These are phyloP conservation scores for Drosophila kepulauana DNA, from an alignment of 1,140 invertebrate species.

Conservation along the genomic window DNA sequence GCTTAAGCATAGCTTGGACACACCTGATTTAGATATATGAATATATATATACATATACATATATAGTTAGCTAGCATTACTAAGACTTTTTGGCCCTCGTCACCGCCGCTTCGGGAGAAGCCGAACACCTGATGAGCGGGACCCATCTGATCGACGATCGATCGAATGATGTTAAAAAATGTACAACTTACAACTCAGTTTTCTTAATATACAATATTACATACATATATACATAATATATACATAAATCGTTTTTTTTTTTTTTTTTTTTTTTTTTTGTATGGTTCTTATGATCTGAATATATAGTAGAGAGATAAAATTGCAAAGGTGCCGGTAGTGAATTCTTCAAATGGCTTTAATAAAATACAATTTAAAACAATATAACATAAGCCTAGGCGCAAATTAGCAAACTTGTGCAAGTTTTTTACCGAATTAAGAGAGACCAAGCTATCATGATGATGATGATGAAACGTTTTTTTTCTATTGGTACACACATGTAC, in stretches of 20 bases:
- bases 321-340: constrained; percentile 72
- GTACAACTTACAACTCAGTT: constrained; percentile 12
- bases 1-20: too few relatives aligned
- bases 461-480: constrained; percentile 46
- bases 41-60: constrained; percentile 2
- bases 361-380: constrained; percentile 68
- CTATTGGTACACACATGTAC: constrained; percentile 5
- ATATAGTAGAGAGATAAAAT: constrained; percentile 21
- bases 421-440: constrained; percentile 13
- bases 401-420: constrained; percentile 36
- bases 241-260: neutral
- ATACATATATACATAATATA: too few relatives aligned
- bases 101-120: neutral
- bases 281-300: neutral
- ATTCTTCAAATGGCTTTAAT: constrained; percentile 83
- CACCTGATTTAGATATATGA: neutral
- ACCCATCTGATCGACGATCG: neutral
- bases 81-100: neutral
- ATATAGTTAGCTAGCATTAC: neutral
- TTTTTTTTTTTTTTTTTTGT: constrained; percentile 18
- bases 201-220: constrained; percentile 16
- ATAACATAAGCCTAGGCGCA: constrained; percentile 32
- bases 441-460: neutral
- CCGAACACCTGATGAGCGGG: neutral
- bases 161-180: neutral